A percentile compares a stretch with the other conserved stretches of the same genome.
These are phyloP conservation scores for Heliocidaris tuberculata DNA, from an alignment of 35 echinoderm and acorn worm genomes.

Conservation along the genomic window DNA sequence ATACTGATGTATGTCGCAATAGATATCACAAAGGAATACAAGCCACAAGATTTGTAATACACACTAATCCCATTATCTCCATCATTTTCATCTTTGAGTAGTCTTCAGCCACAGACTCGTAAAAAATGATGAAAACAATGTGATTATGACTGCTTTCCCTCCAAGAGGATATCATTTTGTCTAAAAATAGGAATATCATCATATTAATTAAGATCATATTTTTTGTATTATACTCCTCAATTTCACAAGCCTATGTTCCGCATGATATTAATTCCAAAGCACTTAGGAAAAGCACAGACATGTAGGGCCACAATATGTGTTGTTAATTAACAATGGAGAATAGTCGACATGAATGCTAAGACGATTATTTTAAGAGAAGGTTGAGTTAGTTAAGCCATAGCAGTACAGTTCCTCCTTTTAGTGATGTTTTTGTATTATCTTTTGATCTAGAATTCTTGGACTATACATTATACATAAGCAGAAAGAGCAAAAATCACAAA, in stretches of 20 bases:
- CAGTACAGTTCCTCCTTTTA: too few species aligned
- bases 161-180: not conserved
- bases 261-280: not conserved
- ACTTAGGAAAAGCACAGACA: too few species aligned
- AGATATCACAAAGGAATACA: not conserved
- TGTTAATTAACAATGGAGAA: too few species aligned
- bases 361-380: too few species aligned
- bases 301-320: too few species aligned
- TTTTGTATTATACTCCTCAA: not conserved
- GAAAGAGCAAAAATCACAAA: too few species aligned
- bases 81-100: slow-evolving; percentile 12
- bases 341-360: too few species aligned
- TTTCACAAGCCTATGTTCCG: not conserved
- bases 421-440: too few species aligned
- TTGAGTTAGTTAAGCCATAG: too few species aligned
- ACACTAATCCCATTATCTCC: not conserved
- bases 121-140: not conserved
- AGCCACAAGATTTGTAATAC: not conserved
- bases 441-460: too few species aligned
- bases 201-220: not conserved
- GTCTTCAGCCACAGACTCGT: not conserved
- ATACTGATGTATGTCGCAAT: not conserved
- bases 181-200: not conserved
- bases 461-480: too few species aligned
- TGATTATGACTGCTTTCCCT: not conserved